These are phyloP conservation scores for Penaeus indicus DNA, from an alignment of 1,140 invertebrate species.

Conservation along the genomic window DNA sequence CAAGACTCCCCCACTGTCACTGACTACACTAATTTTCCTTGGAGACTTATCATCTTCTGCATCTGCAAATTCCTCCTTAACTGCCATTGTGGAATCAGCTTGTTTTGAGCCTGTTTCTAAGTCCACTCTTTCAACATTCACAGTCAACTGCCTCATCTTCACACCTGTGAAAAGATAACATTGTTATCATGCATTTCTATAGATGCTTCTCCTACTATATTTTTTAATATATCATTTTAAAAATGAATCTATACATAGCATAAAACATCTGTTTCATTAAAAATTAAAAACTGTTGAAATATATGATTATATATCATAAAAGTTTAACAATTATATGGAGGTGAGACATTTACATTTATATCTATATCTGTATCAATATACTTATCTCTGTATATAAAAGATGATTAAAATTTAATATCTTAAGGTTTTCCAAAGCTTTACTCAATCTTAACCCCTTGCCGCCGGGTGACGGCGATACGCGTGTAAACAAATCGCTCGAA, in stretches of 20 bases:
- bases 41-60: background rate
- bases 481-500: no score
- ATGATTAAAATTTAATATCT: no score
- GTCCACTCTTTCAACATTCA: slow-evolving; percentile 7
- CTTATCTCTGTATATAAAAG: background rate
- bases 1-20: background rate
- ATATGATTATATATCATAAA: slow-evolving; percentile 8
- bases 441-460: no score
- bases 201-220: background rate
- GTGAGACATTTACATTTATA: background rate
- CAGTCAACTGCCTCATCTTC: slow-evolving; percentile 41
- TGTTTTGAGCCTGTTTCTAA: background rate
- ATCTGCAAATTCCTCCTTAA: background rate
- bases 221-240: background rate
- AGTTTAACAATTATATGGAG: no score
- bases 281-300: background rate
- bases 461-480: no score
- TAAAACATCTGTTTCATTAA: no score
- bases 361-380: slow-evolving; percentile 8
- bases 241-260: no score
- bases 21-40: background rate
- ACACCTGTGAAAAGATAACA: slow-evolving; percentile 11
- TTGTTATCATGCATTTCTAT: background rate
- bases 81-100: background rate
- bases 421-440: no score